Percentiles rank a stretch among this genome's conserved stretches.
These are phyloP conservation scores for Aurelia coerulea DNA, from an alignment of 30 jellyfish, hydroid and myxozoan genomes.

Conservation along the genomic window DNA sequence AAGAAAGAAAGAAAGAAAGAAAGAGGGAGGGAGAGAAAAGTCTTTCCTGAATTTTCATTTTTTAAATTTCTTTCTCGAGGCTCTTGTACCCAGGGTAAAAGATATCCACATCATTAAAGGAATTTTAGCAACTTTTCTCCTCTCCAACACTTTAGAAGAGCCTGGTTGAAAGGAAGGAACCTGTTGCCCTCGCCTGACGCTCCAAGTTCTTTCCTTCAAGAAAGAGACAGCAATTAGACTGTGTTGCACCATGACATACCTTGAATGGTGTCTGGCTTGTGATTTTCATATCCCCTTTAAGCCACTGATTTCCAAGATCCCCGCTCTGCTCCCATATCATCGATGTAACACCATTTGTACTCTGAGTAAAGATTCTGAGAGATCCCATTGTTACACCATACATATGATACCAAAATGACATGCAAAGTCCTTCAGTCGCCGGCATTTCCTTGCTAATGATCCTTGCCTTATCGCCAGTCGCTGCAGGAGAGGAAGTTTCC, in stretches of 20 bases:
- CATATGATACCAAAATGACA: slow-evolving; percentile 91
- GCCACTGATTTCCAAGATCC: slow-evolving; percentile 84
- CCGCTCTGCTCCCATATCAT: slow-evolving; percentile 75
- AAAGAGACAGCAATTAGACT: too few species aligned
- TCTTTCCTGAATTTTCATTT: too few species aligned
- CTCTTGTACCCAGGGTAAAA: too few species aligned
- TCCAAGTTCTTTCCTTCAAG: too few species aligned
- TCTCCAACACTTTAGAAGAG: too few species aligned
- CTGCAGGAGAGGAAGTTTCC: slow-evolving; percentile 94
- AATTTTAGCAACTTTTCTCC: too few species aligned
- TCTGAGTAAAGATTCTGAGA: slow-evolving; percentile 45
- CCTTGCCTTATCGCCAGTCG: slow-evolving; percentile 82
- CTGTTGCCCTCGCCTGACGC: too few species aligned
- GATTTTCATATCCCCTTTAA: slow-evolving; percentile 45
- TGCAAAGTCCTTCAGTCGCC: slow-evolving; percentile 54
- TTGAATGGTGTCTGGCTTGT: slow-evolving; percentile 36
- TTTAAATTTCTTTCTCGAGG: too few species aligned
- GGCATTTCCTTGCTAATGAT: slow-evolving; percentile 69
- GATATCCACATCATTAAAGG: too few species aligned
- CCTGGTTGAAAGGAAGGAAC: too few species aligned
- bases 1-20: too few species aligned
- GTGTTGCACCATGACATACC: neutral
- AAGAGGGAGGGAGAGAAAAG: too few species aligned
- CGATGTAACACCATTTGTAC: neutral
- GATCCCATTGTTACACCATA: slow-evolving; percentile 79